phyloP scores from a whole-genome alignment of 2,113 vertebrate species.

The Leucoraja erinaceus region DNA sequence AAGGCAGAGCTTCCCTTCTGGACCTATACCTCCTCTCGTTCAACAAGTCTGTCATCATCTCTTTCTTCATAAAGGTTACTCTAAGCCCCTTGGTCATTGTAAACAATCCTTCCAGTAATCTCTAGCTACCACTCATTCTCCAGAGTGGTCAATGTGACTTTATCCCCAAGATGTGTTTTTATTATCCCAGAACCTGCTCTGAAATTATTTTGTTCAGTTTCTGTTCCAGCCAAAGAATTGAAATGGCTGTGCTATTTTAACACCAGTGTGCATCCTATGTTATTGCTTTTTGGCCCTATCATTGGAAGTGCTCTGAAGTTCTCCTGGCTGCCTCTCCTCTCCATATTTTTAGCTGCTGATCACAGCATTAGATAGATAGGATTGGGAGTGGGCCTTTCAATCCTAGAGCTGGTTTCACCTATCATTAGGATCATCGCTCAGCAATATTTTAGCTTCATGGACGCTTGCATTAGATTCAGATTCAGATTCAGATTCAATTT shows the following conservation, averaged over 20 bases:
- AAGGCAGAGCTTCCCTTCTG: background rate
- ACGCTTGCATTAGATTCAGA: background rate
- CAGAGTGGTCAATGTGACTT: background rate
- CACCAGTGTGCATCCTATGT: no score
- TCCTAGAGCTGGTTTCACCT: background rate
- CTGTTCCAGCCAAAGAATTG: background rate
- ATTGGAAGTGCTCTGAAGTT: background rate
- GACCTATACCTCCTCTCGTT: background rate
- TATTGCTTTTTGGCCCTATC: background rate
- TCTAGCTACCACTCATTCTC: no score
- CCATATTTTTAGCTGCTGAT: background rate
- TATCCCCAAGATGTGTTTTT: background rate
- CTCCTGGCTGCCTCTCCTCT: background rate
- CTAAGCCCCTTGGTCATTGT: background rate
- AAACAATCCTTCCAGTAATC: no score
- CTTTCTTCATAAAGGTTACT: background rate
- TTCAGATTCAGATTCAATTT: no score
- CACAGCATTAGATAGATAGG: background rate
- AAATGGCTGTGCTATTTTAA: no score
- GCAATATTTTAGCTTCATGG: background rate
- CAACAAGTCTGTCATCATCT: background rate
- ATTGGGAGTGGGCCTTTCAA: background rate
- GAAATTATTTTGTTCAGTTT: background rate
- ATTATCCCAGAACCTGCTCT: background rate
- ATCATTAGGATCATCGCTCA: background rate